Evolutionary conservation across 1,140 invertebrate species (phyloP).

Genomic region (Drosophila punjabiensis): DNA sequence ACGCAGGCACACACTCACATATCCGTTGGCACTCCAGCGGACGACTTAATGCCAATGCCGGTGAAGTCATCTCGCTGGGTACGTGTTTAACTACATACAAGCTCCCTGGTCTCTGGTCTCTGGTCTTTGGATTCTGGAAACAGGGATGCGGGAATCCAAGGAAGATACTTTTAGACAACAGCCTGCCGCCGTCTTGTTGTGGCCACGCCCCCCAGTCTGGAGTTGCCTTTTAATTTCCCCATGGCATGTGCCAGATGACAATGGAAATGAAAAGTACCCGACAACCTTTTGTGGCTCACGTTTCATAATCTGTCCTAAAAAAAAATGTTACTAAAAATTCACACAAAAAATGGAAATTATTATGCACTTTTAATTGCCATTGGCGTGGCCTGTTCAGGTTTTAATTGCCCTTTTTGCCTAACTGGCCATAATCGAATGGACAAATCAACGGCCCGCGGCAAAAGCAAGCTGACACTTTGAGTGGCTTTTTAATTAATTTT

Average conservation of each 20-base stretch:
- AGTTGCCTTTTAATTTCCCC: conserved; percentile 65
- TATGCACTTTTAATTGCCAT: conserved; percentile 46
- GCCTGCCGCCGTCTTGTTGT: conserved; percentile 4
- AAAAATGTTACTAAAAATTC: conserved; percentile 1
- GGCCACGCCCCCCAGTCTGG: conserved; percentile 20
- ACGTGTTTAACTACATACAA: conserved; percentile 69
- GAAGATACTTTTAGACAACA: conserved; percentile 61
- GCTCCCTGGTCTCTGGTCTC: conserved; percentile 1
- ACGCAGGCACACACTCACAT: conserved; percentile 19
- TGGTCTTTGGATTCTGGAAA: not conserved
- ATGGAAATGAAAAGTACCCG: conserved; percentile 52
- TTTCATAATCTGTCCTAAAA: conserved; percentile 24
- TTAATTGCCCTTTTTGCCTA: conserved; percentile 60
- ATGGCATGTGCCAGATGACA: conserved; percentile 53
- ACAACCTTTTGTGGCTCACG: conserved; percentile 24
- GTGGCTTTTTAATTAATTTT: conserved; percentile 73
- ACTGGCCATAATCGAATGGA: conserved; percentile 70
- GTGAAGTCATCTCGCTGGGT: conserved; percentile 48
- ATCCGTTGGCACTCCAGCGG: conserved; percentile 18
- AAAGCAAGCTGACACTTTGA: conserved; percentile 46
- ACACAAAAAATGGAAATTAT: conserved; percentile 14
- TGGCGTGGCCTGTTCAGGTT: conserved; percentile 27
- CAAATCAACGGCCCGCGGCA: conserved; percentile 30
- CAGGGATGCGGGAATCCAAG: conserved; percentile 17
- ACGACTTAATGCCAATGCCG: conserved; percentile 64